Evolutionary conservation across 2,113 vertebrate species (phyloP), one percentile per base, ranked within the genome.

Genomic region (Nannobrachium achirus): DNA sequence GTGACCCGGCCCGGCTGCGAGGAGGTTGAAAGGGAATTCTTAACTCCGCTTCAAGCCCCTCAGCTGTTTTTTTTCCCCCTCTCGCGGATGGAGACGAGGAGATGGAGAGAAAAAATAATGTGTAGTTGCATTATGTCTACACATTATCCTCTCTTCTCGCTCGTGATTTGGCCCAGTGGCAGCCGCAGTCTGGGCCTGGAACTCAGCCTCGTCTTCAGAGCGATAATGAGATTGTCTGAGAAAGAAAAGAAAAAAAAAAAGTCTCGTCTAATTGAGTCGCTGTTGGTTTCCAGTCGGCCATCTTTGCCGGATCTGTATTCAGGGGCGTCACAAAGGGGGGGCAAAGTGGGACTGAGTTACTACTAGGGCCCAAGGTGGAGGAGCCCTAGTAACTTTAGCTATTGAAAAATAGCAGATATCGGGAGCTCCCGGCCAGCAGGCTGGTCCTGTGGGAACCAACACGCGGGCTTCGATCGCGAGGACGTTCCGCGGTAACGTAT

Each of bases 1-100:
- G 0, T 62, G 56, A 53, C 41, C 51, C 59, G 56, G 40, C 75
- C 60, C 64, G 44, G 57, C 73, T 66, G 42, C 66, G 65, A 70
- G 49, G 65, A 70, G 49, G 76, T 83, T 89, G 73, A 85, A 91
- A 88, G 82, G 69, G 83, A 89, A 84, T 85, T 76, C 41, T 81
- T 80, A 86, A 86, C 67, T 69, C 66, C 67, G n/a, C n/a, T 78
- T 78, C 66, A 57, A 65, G 82, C 80, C 85, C 85, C 87, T 87
- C 48, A 86, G 82, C 80, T 74, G 72, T 87, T 89, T 4, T 33
- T 88, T 78, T 67, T 59, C n/a, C n/a, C n/a, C n/a, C n/a, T n/a
- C 61, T 82, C 69, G 67, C 63, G 44, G 51, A 71, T 61, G 45
- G 69, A 78, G 57, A 81, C 68, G n/a, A n/a, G 67, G 70, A 33